Percentiles rank a stretch among this genome's conserved stretches.
These are phyloP conservation scores for Psammodynastes pulverulentus DNA, from an alignment of 2,113 vertebrate genomes.

Conservation along the genomic window DNA sequence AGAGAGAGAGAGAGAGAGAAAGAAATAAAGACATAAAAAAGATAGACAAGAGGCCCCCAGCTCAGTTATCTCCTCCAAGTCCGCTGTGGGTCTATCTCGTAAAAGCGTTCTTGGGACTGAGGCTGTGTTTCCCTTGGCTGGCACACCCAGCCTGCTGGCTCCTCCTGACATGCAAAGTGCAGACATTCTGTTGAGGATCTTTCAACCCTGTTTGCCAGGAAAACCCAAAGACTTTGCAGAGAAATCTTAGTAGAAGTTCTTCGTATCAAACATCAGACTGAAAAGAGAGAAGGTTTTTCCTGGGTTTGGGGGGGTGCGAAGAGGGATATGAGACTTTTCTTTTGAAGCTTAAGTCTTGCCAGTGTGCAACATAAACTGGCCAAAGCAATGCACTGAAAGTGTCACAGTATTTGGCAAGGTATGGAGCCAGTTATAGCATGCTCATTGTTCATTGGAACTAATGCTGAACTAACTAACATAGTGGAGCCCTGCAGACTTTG, in stretches of 20 bases:
- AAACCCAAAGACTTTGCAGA: constrained; percentile 66
- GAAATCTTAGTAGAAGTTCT: constrained; percentile 53
- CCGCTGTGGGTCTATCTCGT: constrained; percentile 53
- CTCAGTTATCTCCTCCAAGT: constrained; percentile 37
- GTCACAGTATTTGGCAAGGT: neutral
- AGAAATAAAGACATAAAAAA: neutral
- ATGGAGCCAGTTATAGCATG: neutral
- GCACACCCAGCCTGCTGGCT: constrained; percentile 64
- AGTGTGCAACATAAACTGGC: constrained; percentile 17
- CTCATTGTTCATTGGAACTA: neutral
- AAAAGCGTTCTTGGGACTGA: constrained; percentile 62
- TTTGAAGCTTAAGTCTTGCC: neutral
- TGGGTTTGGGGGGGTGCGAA: constrained; percentile 39
- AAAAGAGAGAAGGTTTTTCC: constrained; percentile 36
- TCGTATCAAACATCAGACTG: constrained; percentile 37
- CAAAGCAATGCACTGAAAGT: neutral
- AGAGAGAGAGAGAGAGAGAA: neutral
- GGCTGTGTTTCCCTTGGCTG: constrained; percentile 73
- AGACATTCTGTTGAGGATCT: constrained; percentile 66
- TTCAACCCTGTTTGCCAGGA: constrained; percentile 64
- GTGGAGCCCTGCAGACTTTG: constrained; percentile 26
- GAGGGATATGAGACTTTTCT: neutral
- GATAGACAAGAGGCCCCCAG: constrained; percentile 10
- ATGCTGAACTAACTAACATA: constrained; percentile 28
- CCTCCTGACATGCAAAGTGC: constrained; percentile 55